Evolutionary conservation across 1,140 invertebrate genomes (phyloP), one percentile per base, ranked within the genome.

Genomic region (Drosophila arizonae): DNA sequence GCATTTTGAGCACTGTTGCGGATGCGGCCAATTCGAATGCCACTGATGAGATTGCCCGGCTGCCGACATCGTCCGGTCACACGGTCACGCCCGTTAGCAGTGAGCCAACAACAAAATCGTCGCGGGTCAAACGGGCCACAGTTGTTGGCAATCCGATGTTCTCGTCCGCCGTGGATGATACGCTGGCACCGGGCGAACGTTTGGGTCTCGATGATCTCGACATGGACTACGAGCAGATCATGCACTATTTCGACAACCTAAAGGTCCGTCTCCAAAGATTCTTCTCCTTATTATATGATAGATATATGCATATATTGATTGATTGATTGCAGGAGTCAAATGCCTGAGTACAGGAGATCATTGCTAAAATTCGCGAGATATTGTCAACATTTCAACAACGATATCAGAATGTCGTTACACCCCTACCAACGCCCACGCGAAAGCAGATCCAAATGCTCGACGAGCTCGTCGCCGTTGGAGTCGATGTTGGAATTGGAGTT

Each of bases 241-340:
- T 98, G 96, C 96, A 98, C 88, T 98, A 99, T 93, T 98, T 99
- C 94, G 97, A 98, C 92, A 98, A 98, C 94, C 93, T 99, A 82
- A 99, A 99, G 94, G 98, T 95, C 13, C 2, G 50, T 33, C 21
- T 4, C 10, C 6, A 21, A 4, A 17, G 4, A 17, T 46, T 8
- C 13, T 10, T 9, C 3, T 8, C 2, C 0, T 24, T 50, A 3
- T 28, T 4, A 28, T 51, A 13, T 51, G 36, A 46, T 8, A 2
- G 2, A 46, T 46, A 15, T 30, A 52, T 30, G 6, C 43, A 8
- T 13, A 4, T 24, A 24, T 24, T 24, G 21, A 24, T 24, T 24
- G 21, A 33, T 63, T 28, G 11, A n/a, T 36, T 92, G 77, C 91
- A 95, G 94, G 94, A 95, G 93, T 95, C 94, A 91, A 95, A 95